phyloP scores from a whole-genome alignment of 2,113 vertebrate genomes.

The Etheostoma spectabile region DNA sequence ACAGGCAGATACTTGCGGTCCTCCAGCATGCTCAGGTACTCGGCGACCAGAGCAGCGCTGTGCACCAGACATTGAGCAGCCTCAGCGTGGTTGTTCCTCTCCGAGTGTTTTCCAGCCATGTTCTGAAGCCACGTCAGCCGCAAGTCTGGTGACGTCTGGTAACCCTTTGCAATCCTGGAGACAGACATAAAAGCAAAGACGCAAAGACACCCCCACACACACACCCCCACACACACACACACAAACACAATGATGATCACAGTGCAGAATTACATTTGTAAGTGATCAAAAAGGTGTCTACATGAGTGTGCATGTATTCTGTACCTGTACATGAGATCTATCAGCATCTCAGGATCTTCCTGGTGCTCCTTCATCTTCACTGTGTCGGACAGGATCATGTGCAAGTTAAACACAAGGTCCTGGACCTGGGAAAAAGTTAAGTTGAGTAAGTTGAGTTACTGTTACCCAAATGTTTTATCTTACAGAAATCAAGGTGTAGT shows the following conservation, averaged over 20 bases:
- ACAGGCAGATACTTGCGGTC: slow-evolving; percentile 99
- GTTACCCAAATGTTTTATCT: not conserved
- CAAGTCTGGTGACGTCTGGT: slow-evolving; percentile 97
- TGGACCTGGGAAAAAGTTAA: slow-evolving; percentile 87
- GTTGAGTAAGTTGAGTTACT: not conserved
- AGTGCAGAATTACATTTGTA: not conserved
- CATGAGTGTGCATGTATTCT: not conserved
- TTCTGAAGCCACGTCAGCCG: slow-evolving; percentile 98
- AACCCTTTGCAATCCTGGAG: slow-evolving; percentile 96
- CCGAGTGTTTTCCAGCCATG: slow-evolving; percentile 98
- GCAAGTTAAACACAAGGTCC: slow-evolving; percentile 98
- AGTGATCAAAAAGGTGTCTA: not conserved
- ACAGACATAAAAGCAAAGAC: not conserved
- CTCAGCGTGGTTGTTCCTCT: slow-evolving; percentile 96
- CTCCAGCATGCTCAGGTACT: slow-evolving; percentile 98
- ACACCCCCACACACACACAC: not conserved
- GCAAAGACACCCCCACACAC: not conserved
- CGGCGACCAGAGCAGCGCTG: slow-evolving; percentile 97
- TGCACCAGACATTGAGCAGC: slow-evolving; percentile 98
- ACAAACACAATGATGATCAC: not conserved
- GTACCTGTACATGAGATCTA: slow-evolving; percentile 99
- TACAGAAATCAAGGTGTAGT: not conserved
- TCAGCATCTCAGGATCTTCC: slow-evolving; percentile 98
- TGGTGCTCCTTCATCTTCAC: slow-evolving; percentile 99
- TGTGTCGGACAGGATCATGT: slow-evolving; percentile 99